phyloP scores from a whole-genome alignment of 92 coral and sea anemone genomes.

The Zoanthus gigantus region DNA sequence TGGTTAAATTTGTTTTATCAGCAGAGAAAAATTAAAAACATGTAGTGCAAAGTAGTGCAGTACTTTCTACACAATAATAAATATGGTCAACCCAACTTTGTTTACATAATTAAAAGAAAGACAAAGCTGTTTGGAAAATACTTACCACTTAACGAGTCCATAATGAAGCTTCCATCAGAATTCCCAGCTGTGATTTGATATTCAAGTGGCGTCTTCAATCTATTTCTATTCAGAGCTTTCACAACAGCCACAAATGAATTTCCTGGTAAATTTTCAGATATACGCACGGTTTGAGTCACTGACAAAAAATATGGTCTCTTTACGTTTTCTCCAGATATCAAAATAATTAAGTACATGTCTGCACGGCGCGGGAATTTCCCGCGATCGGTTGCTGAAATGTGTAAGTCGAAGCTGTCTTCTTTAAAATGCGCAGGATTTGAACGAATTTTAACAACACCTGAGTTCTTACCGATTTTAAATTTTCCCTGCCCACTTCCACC shows the following conservation, averaged over 20 bases:
- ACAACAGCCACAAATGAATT: slow-evolving; percentile 84
- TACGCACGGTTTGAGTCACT: slow-evolving; percentile 55
- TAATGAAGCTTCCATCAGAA: slow-evolving; percentile 64
- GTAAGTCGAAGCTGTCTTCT: slow-evolving; percentile 71
- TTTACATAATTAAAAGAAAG: slow-evolving; percentile 10
- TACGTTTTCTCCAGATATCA: slow-evolving; percentile 52
- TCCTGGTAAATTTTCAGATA: slow-evolving; percentile 77
- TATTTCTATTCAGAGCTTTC: slow-evolving; percentile 61
- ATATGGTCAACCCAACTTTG: background rate
- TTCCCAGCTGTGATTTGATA: slow-evolving; percentile 79
- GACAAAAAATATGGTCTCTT: slow-evolving; percentile 76
- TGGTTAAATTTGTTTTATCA: no score
- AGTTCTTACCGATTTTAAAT: slow-evolving; percentile 68
- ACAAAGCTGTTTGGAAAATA: background rate
- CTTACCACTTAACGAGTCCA: slow-evolving; percentile 87
- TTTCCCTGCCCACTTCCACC: slow-evolving; percentile 89
- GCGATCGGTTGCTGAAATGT: slow-evolving; percentile 82
- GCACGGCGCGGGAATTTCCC: slow-evolving; percentile 79
- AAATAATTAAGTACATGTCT: slow-evolving; percentile 65
- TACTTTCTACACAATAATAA: background rate
- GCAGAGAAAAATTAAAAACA: background rate
- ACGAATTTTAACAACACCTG: slow-evolving; percentile 71
- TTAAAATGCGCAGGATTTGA: slow-evolving; percentile 67
- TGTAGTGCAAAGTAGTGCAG: no score
- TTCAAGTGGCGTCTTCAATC: slow-evolving; percentile 25